These are phyloP conservation scores for Pantherophis guttatus DNA, from an alignment of 2,113 vertebrate genomes.

Conservation along the genomic window DNA sequence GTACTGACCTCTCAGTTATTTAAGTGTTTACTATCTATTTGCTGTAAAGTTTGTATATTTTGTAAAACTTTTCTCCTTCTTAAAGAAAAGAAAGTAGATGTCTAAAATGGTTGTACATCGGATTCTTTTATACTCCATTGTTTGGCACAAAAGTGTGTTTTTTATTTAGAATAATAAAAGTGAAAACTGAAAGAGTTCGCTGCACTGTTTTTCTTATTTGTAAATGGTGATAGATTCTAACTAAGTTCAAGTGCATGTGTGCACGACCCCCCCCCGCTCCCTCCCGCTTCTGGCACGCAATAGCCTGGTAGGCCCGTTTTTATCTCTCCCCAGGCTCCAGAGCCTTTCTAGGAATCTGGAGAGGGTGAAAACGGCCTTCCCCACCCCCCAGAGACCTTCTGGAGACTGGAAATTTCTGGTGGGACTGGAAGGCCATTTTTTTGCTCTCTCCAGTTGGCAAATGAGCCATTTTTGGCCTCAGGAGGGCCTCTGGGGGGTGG, in stretches of 20 bases:
- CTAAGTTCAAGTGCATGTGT: background rate
- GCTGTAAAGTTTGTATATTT: constrained; percentile 85
- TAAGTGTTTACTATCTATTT: constrained; percentile 82
- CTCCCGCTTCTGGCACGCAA: no score
- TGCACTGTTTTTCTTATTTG: background rate
- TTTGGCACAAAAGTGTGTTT: constrained; percentile 78
- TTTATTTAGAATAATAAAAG: constrained; percentile 84
- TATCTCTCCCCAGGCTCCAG: no score
- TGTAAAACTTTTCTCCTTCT: constrained; percentile 66
- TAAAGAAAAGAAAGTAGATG: constrained; percentile 66
- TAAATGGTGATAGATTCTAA: background rate
- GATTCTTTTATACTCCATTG: constrained; percentile 81
- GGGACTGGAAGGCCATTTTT: no score
- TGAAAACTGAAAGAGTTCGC: constrained; percentile 37
- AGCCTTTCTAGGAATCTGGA: no score
- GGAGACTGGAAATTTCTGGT: no score
- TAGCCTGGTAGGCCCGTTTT: no score
- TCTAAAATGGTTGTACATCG: constrained; percentile 76
- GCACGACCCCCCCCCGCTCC: no score
- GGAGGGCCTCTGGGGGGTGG: no score
- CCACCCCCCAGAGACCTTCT: no score
- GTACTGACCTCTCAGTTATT: constrained; percentile 78
- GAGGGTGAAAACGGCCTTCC: no score
- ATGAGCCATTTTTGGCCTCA: no score
- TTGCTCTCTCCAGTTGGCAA: no score